Conservation (phyloP, 2,113 vertebrate genomes). For the Chaetura pelagica region DNA sequence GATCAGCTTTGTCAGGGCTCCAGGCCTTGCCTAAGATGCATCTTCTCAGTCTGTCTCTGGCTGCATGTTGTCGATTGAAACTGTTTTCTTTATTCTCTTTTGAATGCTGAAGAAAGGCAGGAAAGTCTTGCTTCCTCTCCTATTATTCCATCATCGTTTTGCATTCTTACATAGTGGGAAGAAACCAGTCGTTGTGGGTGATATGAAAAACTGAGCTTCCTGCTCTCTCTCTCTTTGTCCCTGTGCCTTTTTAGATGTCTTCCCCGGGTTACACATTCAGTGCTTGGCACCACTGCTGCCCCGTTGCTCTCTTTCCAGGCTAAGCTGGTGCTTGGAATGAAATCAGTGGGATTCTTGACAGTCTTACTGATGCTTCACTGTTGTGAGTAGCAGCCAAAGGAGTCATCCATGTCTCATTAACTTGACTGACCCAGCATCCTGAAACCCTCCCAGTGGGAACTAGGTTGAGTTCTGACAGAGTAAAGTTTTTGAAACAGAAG, state of each 20-base stretch:
- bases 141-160: background rate
- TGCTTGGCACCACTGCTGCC: background rate
- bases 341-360: background rate
- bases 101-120: constrained; percentile 28
- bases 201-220: background rate
- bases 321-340: background rate
- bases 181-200: background rate
- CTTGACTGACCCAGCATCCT: background rate
- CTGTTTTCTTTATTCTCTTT: background rate
- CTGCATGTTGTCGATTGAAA: background rate
- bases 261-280: background rate
- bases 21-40: background rate
- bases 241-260: background rate
- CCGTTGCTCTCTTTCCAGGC: background rate
- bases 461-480: background rate
- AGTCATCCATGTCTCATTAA: background rate
- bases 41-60: background rate
- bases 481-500: background rate
- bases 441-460: background rate
- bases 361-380: background rate
- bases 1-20: background rate
- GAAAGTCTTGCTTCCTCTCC: constrained; percentile 14
- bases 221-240: background rate
- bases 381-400: background rate
- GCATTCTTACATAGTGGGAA: background rate